Evolutionary conservation across 2,113 vertebrate species (phyloP).

Genomic region (Microcebus lehilahytsara): DNA sequence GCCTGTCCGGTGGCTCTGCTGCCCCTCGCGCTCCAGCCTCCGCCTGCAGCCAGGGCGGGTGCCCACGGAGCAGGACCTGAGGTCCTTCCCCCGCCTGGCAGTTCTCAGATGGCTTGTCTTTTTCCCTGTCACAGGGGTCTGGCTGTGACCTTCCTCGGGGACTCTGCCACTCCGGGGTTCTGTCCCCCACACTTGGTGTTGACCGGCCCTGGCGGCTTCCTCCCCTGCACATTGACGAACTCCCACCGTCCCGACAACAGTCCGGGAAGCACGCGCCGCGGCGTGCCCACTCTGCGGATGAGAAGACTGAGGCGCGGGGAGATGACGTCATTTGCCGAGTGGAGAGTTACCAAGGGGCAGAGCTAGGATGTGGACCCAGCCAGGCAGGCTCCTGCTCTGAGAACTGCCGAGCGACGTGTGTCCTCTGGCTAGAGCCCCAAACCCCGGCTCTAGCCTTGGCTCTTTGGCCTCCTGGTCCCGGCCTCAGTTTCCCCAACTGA

Average conservation of each 20-base stretch:
- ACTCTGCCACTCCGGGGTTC: neutral
- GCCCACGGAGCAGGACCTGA: rapidly evolving
- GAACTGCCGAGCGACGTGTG: rapidly evolving
- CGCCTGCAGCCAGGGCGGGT: rapidly evolving
- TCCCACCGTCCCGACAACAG: rapidly evolving
- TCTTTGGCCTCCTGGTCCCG: neutral
- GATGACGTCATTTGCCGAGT: neutral
- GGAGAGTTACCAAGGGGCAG: rapidly evolving
- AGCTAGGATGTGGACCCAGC: neutral
- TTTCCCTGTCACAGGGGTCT: rapidly evolving
- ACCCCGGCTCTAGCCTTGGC: rapidly evolving
- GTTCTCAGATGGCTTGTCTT: rapidly evolving
- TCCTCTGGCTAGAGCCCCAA: rapidly evolving
- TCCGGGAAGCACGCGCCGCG: rapidly evolving
- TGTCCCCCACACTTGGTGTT: neutral
- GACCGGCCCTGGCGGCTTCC: rapidly evolving
- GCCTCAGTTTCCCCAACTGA: rapidly evolving
- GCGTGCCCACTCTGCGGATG: rapidly evolving
- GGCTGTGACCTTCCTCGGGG: neutral
- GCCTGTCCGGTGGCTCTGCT: rapidly evolving
- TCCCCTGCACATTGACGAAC: rapidly evolving
- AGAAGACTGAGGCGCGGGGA: neutral
- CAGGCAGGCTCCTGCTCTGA: neutral
- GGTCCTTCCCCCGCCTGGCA: rapidly evolving
- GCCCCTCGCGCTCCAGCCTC: neutral